These are phyloP conservation scores for Threskiornis aethiopicus DNA, from an alignment of 2,797 vertebrate genomes.

Conservation along the genomic window DNA sequence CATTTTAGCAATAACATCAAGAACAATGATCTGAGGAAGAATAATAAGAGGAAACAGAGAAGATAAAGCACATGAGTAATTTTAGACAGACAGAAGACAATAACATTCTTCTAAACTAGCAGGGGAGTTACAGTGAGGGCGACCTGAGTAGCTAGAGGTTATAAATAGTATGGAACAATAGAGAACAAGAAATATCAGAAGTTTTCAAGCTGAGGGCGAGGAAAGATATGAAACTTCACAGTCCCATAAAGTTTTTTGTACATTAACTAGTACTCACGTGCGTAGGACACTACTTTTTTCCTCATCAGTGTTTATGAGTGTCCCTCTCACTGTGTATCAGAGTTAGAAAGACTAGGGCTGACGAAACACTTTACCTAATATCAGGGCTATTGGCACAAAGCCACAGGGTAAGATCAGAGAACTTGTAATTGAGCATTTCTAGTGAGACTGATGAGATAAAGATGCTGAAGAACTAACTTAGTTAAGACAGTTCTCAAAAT, in stretches of 20 bases:
- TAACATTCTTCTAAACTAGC: slow-evolving; percentile 7
- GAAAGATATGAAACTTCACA: not conserved
- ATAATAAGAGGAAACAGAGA: slow-evolving; percentile 38
- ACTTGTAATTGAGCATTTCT: not conserved
- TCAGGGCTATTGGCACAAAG: not conserved
- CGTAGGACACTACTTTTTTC: not conserved
- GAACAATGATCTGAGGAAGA: slow-evolving; percentile 29
- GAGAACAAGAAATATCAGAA: not conserved
- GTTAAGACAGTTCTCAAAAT: not conserved
- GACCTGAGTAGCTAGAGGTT: not conserved
- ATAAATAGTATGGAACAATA: slow-evolving; percentile 30
- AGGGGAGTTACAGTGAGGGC: not conserved
- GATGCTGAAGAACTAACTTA: not conserved
- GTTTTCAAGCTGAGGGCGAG: not conserved
- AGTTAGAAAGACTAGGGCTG: not conserved
- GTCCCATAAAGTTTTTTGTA: not conserved
- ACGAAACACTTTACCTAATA: not conserved
- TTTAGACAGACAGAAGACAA: slow-evolving; percentile 29
- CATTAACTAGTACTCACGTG: not conserved
- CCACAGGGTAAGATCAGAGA: not conserved
- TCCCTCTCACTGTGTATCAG: not conserved
- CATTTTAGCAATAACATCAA: slow-evolving; percentile 3
- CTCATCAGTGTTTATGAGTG: not conserved
- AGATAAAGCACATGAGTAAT: not conserved
- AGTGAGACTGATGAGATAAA: not conserved